Base-by-base conservation (phyloP, 2,888 invertebrate species). In the Lampropteryx suffumata region DNA sequence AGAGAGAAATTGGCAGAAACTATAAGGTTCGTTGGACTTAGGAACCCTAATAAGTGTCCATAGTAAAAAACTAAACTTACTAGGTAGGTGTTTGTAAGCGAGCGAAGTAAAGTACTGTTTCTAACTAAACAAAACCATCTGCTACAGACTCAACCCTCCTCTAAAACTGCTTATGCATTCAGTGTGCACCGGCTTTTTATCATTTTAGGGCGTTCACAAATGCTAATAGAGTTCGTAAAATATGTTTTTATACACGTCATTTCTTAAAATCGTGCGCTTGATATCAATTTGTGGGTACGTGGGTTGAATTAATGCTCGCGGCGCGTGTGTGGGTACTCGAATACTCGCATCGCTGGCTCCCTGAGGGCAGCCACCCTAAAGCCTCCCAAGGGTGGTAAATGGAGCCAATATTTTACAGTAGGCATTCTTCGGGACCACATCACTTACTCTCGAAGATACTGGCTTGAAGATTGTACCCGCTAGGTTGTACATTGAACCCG, bases 251-350 rank as follows among this genome's bases (percentile, higher is more conserved):
- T 75, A 77, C 76, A 79, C 76, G 71, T 78, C 71, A 73, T 76
- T 80, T 79, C 77, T 79, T 77, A 79, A 82, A 83, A 79, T 76
- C 79, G 82, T 82, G 79, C 71, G 65, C 67, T 72, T 73, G 78
- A 57, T 84, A 84, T 81, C 79, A 84, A 82, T 83, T 80, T 82
- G 68, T 67, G 64, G 52, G 62, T 51, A 76, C 83, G 84, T 80
- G 84, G 65, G 61, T 55, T 41, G 78, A 79, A 73, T 84, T 60
- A 65, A 67, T 76, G 67, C 60, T 39, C 40, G 53, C 54, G 65
- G 67, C 69, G 68, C 65, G 67, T 57, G 68, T 59, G 62, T 67
- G 62, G 62, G 64, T 65, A 61, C 42, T 48, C 29, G 44, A 39
- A 49, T 51, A 50, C 30, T 50, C 51, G 47, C 55, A 42, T 51